Evolutionary conservation across 2,113 vertebrate genomes (phyloP).

Genomic region (Chlorodrepanis virens): DNA sequence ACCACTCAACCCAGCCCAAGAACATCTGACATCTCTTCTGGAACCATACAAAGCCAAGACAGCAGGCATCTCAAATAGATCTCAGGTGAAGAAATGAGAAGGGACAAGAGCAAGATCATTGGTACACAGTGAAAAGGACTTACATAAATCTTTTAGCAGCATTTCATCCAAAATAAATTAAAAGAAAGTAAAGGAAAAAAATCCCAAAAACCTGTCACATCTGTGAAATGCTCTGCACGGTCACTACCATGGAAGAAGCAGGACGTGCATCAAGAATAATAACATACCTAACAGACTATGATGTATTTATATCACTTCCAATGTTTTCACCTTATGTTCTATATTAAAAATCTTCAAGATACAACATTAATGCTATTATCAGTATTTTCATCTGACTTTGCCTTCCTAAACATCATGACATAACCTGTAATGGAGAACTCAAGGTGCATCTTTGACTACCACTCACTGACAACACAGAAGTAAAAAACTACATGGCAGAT

Average conservation of each 20-base stretch:
- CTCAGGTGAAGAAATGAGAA: background rate
- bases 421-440: background rate
- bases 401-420: background rate
- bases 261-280: background rate
- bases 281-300: background rate
- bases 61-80: background rate
- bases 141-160: background rate
- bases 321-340: background rate
- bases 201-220: background rate
- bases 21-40: fast-evolving
- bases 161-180: background rate
- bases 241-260: background rate
- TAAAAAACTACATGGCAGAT: background rate
- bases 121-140: background rate
- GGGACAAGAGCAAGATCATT: background rate
- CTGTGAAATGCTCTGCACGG: background rate
- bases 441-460: background rate
- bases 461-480: background rate
- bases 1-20: background rate
- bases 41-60: background rate
- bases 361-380: background rate
- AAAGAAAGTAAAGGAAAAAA: background rate
- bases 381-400: background rate
- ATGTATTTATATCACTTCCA: background rate
- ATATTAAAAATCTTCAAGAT: background rate